Evolutionary conservation across 2,797 vertebrate species (phyloP).

Genomic region (Enteromius fasciolatus): DNA sequence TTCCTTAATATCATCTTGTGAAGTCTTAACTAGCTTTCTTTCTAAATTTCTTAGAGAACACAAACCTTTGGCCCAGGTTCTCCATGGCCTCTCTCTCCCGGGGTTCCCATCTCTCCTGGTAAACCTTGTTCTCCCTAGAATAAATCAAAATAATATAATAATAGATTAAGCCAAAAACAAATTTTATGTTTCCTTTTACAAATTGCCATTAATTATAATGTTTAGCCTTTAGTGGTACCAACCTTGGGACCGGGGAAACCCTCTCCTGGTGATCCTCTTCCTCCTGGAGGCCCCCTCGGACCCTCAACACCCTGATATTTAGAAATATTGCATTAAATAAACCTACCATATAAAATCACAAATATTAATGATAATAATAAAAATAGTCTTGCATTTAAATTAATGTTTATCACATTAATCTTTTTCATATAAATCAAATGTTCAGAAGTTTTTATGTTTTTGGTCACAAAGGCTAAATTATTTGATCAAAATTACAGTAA

Average conservation of each 20-base stretch:
- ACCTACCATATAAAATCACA: not conserved
- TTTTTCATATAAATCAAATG: not conserved
- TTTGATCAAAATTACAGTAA: not conserved
- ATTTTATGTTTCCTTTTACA: not conserved
- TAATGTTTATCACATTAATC: not conserved
- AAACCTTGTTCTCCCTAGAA: slow-evolving; percentile 85
- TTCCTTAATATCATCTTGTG: slow-evolving; percentile 1
- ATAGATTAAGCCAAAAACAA: not conserved
- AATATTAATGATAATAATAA: not conserved
- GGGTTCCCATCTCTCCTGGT: slow-evolving; percentile 83
- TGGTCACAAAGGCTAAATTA: not conserved
- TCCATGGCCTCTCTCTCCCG: slow-evolving; percentile 83
- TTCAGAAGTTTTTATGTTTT: not conserved
- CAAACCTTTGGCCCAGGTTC: slow-evolving; percentile 85
- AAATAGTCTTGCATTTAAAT: not conserved
- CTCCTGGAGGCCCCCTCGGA: slow-evolving; percentile 82
- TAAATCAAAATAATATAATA: not conserved
- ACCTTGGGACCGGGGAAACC: slow-evolving; percentile 88
- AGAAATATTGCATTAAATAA: not conserved
- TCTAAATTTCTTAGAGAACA: not conserved
- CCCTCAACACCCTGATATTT: slow-evolving; percentile 82
- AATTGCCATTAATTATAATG: not conserved
- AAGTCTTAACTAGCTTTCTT: not conserved
- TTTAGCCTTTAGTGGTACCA: slow-evolving; percentile 54
- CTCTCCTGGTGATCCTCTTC: slow-evolving; percentile 84